These are phyloP conservation scores for Leptobrachium leishanense DNA, from an alignment of 2,113 vertebrate species.

Conservation along the genomic window DNA sequence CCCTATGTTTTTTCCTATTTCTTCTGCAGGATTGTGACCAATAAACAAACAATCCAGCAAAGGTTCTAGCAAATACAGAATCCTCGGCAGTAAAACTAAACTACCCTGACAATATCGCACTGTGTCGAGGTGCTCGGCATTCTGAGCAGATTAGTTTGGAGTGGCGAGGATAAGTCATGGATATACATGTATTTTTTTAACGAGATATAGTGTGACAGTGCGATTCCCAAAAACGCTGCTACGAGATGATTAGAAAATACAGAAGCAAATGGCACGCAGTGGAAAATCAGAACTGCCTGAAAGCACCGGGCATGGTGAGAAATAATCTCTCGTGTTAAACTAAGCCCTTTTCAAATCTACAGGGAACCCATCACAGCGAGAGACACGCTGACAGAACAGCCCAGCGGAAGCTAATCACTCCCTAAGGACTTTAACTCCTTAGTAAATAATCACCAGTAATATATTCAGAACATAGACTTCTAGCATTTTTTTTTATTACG, in stretches of 20 bases:
- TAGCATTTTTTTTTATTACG: not conserved
- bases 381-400: constrained; percentile 12
- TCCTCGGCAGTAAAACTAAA: too few species aligned
- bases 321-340: constrained; percentile 14
- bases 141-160: constrained; percentile 25
- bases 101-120: too few species aligned
- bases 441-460: not conserved
- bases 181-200: constrained; percentile 1
- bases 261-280: constrained; percentile 21
- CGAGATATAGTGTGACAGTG: constrained; percentile 24
- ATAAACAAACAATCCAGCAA: too few species aligned
- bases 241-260: constrained; percentile 33
- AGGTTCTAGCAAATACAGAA: too few species aligned
- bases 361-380: constrained; percentile 1
- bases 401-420: constrained; percentile 21
- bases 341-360: constrained; percentile 3
- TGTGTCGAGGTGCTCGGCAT: not conserved
- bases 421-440: constrained; percentile 10
- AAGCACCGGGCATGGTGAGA: constrained; percentile 14
- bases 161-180: constrained; percentile 25
- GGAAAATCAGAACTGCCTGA: constrained; percentile 36
- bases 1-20: too few species aligned
- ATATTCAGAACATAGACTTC: not conserved
- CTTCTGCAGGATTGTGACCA: too few species aligned
- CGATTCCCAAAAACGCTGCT: constrained; percentile 4